phyloP scores from a whole-genome alignment of 2,888 invertebrate genomes.

The Spisula solida region DNA sequence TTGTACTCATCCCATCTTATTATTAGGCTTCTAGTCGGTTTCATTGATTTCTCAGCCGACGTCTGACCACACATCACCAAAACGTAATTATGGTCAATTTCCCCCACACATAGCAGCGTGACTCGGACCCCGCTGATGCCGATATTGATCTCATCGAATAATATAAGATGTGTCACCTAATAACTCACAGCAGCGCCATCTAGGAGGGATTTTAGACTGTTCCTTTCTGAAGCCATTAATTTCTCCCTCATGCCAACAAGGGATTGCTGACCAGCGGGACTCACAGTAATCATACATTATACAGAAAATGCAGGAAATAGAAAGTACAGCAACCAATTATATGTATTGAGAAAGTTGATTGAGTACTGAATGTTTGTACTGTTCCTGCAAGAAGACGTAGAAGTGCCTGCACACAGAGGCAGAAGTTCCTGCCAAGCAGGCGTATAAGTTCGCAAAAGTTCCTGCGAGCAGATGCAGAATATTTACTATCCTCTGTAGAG shows the following conservation, averaged over 20 bases:
- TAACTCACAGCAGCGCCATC: slow-evolving; percentile 23
- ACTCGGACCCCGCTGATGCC: slow-evolving; percentile 20
- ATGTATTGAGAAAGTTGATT: background rate
- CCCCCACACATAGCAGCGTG: slow-evolving; percentile 43
- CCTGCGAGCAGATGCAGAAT: too few species aligned
- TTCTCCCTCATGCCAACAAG: background rate
- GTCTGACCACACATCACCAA: slow-evolving; percentile 60
- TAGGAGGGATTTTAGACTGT: slow-evolving; percentile 19
- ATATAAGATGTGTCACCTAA: slow-evolving; percentile 43
- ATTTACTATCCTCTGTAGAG: too few species aligned
- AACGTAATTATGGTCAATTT: slow-evolving; percentile 66
- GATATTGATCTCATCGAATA: slow-evolving; percentile 27
- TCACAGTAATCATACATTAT: background rate
- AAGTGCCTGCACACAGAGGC: background rate
- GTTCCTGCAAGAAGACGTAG: background rate
- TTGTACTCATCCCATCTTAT: background rate
- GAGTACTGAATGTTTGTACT: too few species aligned
- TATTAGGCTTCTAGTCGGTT: background rate
- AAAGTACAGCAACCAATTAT: background rate
- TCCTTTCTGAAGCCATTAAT: background rate
- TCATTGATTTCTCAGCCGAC: slow-evolving; percentile 55
- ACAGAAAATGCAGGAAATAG: background rate
- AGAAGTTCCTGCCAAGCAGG: background rate
- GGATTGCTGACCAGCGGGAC: slow-evolving; percentile 14
- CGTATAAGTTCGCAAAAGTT: too few species aligned